Evolutionary conservation across 2,888 invertebrate genomes (phyloP).

Genomic region (Chrysomela aeneicollis): DNA sequence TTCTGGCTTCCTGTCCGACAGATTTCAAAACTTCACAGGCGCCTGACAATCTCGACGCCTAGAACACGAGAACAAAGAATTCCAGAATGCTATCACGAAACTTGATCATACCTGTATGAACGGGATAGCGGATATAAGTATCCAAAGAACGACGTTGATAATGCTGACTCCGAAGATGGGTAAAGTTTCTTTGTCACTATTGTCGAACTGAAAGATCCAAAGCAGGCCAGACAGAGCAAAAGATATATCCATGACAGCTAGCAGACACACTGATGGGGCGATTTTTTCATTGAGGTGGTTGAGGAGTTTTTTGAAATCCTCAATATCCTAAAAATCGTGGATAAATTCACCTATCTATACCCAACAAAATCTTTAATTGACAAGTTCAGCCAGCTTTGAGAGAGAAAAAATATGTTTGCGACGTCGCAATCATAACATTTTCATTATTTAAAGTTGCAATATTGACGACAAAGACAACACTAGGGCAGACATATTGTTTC

Average conservation of each 20-base stretch:
- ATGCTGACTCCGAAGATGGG: constrained; percentile 69
- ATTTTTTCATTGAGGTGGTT: constrained; percentile 80
- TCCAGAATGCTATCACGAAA: no score
- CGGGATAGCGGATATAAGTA: constrained; percentile 70
- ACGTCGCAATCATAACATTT: no score
- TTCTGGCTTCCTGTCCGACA: constrained; percentile 80
- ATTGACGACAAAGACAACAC: no score
- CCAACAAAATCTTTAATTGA: no score
- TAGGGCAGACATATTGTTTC: no score
- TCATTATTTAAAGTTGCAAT: no score
- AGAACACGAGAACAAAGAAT: constrained; percentile 49
- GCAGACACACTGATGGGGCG: constrained; percentile 78
- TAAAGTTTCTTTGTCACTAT: constrained; percentile 67
- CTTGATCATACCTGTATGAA: constrained; percentile 83
- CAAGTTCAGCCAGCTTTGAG: no score
- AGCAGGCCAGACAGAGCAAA: constrained; percentile 75
- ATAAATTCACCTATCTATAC: no score
- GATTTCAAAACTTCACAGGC: constrained; percentile 76
- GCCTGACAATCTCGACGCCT: constrained; percentile 79
- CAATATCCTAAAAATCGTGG: constrained; percentile 70
- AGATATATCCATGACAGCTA: constrained; percentile 77
- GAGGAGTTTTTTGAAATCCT: constrained; percentile 79
- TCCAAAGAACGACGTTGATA: constrained; percentile 71
- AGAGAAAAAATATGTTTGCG: no score
- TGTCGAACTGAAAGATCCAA: constrained; percentile 72